A percentile compares a stretch with the other conserved stretches of the same genome.
Evolutionary conservation across 1,140 invertebrate species (phyloP).

Genomic region (Drosophila ambigua): DNA sequence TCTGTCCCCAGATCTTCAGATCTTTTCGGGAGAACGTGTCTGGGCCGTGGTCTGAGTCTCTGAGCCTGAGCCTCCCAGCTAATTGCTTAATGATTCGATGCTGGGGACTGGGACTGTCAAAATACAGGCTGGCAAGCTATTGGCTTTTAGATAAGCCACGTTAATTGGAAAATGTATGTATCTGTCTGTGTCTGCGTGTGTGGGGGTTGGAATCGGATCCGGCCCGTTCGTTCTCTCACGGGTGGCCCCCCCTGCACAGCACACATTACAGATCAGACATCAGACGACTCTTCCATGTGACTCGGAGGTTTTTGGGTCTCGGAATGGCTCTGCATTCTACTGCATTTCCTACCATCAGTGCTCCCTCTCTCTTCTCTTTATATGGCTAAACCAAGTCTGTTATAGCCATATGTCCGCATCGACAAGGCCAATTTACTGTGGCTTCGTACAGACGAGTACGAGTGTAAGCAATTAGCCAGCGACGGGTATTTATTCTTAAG

Average conservation of each 20-base stretch:
- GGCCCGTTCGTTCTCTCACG: slow-evolving; percentile 27
- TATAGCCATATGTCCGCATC: slow-evolving; percentile 28
- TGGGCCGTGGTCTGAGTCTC: slow-evolving; percentile 4
- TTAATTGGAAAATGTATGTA: slow-evolving; percentile 59
- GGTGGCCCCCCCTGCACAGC: slow-evolving; percentile 18
- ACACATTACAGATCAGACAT: too few species aligned
- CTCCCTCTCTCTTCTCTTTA: slow-evolving; percentile 26
- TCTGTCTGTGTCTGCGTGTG: slow-evolving; percentile 9
- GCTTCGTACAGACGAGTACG: slow-evolving; percentile 7
- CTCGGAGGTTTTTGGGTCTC: slow-evolving; percentile 20
- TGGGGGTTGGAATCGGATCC: slow-evolving; percentile 18
- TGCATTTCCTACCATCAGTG: slow-evolving; percentile 27
- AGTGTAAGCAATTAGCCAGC: slow-evolving; percentile 37
- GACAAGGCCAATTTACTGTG: slow-evolving; percentile 29
- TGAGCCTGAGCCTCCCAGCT: slow-evolving; percentile 30
- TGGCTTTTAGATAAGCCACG: slow-evolving; percentile 71
- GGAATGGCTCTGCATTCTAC: slow-evolving; percentile 38
- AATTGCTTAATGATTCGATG: slow-evolving; percentile 73
- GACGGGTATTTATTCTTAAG: slow-evolving; percentile 29
- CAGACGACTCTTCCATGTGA: slow-evolving; percentile 16
- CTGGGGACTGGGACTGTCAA: slow-evolving; percentile 45
- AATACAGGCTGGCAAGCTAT: slow-evolving; percentile 70
- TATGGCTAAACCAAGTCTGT: slow-evolving; percentile 31
- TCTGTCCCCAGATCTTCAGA: slow-evolving; percentile 43
- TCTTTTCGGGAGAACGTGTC: slow-evolving; percentile 62